Conservation (phyloP, 2,888 invertebrate genomes). For the Oithona nana region DNA sequence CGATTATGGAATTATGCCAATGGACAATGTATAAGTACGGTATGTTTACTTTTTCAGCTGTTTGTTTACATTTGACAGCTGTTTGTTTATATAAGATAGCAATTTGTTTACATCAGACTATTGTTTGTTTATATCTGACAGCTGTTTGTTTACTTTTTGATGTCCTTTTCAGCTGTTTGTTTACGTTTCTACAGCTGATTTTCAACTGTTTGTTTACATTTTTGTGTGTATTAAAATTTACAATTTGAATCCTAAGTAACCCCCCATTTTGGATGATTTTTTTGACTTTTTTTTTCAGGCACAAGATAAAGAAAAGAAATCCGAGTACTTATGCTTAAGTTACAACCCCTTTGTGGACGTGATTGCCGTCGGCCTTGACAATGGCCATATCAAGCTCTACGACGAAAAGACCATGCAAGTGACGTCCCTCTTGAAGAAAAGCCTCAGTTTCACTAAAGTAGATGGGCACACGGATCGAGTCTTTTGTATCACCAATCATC, state of each 20-base stretch:
- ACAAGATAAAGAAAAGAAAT: neutral
- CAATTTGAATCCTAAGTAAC: too few relatives aligned
- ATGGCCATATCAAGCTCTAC: conserved; percentile 13
- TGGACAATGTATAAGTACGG: neutral
- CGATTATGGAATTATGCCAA: neutral
- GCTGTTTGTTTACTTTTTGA: too few relatives aligned
- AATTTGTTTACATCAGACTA: too few relatives aligned
- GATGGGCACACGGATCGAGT: conserved; percentile 11
- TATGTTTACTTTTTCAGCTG: too few relatives aligned
- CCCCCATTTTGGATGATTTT: too few relatives aligned
- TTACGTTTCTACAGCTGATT: too few relatives aligned
- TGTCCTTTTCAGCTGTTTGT: too few relatives aligned
- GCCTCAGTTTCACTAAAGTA: neutral
- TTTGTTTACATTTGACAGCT: too few relatives aligned
- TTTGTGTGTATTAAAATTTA: too few relatives aligned
- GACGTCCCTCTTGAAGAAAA: neutral
- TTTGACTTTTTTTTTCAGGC: neutral
- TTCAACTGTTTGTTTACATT: too few relatives aligned
- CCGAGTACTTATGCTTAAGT: conserved; percentile 3
- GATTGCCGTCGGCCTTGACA: conserved; percentile 1
- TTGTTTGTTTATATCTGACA: too few relatives aligned
- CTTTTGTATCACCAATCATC: conserved; percentile 13
- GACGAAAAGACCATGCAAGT: conserved; percentile 9
- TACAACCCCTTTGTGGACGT: conserved; percentile 7
- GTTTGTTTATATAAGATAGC: too few relatives aligned